phyloP scores from a whole-genome alignment of 1,140 invertebrate species.

The Bombus ignitus region DNA sequence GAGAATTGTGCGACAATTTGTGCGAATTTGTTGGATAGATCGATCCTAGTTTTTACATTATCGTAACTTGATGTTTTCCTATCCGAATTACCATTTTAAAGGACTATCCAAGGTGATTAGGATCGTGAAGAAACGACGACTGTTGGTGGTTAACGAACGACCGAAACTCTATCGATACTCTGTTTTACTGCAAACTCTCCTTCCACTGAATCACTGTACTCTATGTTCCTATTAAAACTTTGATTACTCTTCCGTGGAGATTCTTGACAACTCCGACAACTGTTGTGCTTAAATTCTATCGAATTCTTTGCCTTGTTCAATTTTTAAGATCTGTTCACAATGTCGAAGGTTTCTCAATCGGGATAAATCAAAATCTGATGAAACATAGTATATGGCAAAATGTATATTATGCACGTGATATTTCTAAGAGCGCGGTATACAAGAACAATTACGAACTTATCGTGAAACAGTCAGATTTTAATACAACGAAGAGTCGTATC shows the following conservation, averaged over 20 bases:
- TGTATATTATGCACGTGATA: background rate
- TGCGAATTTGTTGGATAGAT: too few relatives aligned
- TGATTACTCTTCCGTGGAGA: background rate
- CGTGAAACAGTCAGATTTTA: background rate
- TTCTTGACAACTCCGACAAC: too few relatives aligned
- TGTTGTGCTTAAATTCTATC: background rate
- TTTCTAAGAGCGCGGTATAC: background rate
- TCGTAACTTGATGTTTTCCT: too few relatives aligned
- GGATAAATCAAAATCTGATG: background rate
- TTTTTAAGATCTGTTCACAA: background rate
- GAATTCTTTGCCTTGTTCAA: background rate
- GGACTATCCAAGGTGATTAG: rapidly evolving
- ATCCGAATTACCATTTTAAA: background rate
- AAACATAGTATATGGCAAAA: background rate
- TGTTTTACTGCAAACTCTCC: background rate
- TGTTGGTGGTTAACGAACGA: too few relatives aligned
- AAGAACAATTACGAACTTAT: background rate
- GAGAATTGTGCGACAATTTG: background rate
- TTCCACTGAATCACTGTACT: background rate
- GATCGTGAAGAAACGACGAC: too few relatives aligned
- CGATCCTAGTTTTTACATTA: too few relatives aligned
- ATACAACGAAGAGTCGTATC: background rate
- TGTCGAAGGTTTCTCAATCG: too few relatives aligned
- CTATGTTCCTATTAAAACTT: background rate
- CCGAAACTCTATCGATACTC: too few relatives aligned